These are phyloP conservation scores for Arvicanthis niloticus DNA, from an alignment of 2,113 vertebrate genomes.

Conservation along the genomic window DNA sequence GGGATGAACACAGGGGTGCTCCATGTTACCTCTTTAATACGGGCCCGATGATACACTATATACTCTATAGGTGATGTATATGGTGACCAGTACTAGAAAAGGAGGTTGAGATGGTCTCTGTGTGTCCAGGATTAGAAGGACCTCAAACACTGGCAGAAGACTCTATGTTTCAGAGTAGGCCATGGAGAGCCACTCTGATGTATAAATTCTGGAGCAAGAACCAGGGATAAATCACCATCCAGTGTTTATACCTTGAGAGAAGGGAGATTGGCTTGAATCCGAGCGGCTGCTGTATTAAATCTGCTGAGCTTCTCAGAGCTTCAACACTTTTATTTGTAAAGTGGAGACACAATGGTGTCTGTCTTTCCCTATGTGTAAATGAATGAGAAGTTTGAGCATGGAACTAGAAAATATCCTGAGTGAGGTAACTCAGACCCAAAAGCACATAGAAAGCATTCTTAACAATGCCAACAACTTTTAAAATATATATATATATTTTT, in stretches of 20 bases:
- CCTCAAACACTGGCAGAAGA: background rate
- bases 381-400: background rate
- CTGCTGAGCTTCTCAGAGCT: background rate
- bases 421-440: no score
- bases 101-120: background rate
- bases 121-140: background rate
- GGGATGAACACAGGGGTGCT: no score
- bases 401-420: no score
- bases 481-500: no score
- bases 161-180: background rate
- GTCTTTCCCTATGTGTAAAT: background rate
- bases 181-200: background rate
- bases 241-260: background rate
- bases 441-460: background rate
- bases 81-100: background rate
- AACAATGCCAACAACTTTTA: background rate
- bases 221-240: background rate
- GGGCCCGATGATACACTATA: background rate
- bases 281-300: background rate
- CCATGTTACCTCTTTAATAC: background rate
- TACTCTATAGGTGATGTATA: background rate
- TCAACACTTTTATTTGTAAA: background rate
- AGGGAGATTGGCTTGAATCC: background rate
- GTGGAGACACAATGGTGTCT: background rate
- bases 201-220: background rate